A percentile compares a stretch with the other conserved stretches of the same genome.
Conservation (phyloP, 2,113 vertebrate species). For the Laticauda colubrina region DNA sequence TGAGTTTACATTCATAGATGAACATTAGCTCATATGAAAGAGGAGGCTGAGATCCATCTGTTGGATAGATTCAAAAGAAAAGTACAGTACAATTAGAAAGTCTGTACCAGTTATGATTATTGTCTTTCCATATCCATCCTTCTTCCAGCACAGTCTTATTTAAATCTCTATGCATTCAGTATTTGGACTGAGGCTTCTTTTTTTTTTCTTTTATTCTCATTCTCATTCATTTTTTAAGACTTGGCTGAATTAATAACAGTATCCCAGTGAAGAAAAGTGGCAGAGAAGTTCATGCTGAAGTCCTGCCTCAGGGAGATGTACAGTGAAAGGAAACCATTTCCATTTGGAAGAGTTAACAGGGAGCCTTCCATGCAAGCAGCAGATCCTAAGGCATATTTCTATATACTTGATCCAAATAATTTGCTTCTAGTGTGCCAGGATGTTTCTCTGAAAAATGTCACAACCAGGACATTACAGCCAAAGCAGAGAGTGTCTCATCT, state of each 20-base stretch:
- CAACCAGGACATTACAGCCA: neutral
- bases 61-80: neutral
- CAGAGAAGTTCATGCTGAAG: slow-evolving; percentile 31
- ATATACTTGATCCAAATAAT: neutral
- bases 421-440: neutral
- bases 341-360: slow-evolving; percentile 43
- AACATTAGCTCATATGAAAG: neutral
- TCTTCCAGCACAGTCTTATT: neutral
- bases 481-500: neutral
- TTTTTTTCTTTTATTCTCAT: neutral
- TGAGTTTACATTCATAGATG: neutral
- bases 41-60: neutral
- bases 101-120: neutral
- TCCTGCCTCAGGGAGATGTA: slow-evolving; percentile 40
- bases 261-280: slow-evolving; percentile 10
- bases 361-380: neutral
- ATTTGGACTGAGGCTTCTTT: neutral
- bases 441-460: neutral
- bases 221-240: slow-evolving; percentile 15
- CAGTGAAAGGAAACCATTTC: slow-evolving; percentile 51
- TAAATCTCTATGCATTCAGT: neutral
- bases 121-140: neutral
- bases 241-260: slow-evolving; percentile 11
- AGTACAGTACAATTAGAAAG: neutral
- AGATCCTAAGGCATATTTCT: neutral